Evolutionary conservation across 1,140 invertebrate species (phyloP).

Genomic region (Zelostemma sp.): DNA sequence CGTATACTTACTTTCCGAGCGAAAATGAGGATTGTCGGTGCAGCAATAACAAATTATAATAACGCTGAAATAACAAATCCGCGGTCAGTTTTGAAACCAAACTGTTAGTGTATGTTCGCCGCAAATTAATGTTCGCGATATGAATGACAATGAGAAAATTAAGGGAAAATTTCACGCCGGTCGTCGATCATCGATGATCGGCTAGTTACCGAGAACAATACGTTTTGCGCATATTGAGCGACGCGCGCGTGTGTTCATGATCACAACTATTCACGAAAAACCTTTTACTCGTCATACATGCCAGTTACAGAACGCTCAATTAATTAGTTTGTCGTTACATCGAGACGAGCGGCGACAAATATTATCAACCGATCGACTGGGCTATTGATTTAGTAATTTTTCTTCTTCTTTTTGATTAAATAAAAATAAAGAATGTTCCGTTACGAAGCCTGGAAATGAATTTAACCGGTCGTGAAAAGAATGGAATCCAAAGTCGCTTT

Average conservation of each 20-base stretch:
- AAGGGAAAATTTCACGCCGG: conserved; percentile 43
- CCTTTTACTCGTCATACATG: too few relatives aligned
- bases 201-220: conserved; percentile 35
- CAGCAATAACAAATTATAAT: conserved; percentile 28
- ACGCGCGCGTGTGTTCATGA: too few relatives aligned
- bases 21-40: conserved; percentile 8
- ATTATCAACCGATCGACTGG: too few relatives aligned
- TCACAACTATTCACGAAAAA: too few relatives aligned
- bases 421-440: too few relatives aligned
- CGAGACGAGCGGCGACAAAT: too few relatives aligned
- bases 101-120: conserved; percentile 19
- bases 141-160: conserved; percentile 47
- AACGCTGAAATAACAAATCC: conserved; percentile 39
- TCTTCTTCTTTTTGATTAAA: too few relatives aligned
- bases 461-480: too few relatives aligned
- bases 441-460: too few relatives aligned
- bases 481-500: conserved; percentile 34
- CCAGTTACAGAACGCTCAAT: too few relatives aligned
- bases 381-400: too few relatives aligned
- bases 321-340: too few relatives aligned
- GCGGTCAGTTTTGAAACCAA: conserved; percentile 26
- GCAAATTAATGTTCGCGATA: conserved; percentile 39
- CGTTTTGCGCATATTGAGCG: conserved; percentile 17
- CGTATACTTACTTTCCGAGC: background rate
- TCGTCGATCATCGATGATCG: conserved; percentile 44